Evolutionary conservation across 2,797 vertebrate species (phyloP).

Genomic region (Rousettus madagascariensis): DNA sequence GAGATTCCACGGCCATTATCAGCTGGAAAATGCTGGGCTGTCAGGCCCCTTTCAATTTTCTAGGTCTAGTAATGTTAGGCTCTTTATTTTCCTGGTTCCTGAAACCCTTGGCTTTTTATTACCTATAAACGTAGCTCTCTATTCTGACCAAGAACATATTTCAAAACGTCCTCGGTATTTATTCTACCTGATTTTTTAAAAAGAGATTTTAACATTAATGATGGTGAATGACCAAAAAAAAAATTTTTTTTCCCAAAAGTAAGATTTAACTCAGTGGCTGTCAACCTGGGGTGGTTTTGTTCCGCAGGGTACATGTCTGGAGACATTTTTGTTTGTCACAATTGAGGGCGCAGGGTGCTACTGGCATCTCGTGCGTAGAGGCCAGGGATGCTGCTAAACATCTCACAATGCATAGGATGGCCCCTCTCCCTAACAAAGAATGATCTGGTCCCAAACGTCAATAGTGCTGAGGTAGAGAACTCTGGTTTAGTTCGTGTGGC

Average conservation of each 20-base stretch:
- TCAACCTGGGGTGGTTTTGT: neutral
- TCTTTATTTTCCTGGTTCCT: neutral
- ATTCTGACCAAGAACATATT: neutral
- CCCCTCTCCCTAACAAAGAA: neutral
- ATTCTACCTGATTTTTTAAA: neutral
- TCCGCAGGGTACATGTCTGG: neutral
- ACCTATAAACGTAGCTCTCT: conserved; percentile 4
- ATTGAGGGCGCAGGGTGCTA: neutral
- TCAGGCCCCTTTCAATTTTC: neutral
- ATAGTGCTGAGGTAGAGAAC: neutral
- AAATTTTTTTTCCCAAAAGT: neutral
- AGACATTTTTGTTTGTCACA: neutral
- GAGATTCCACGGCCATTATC: neutral
- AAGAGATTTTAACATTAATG: neutral
- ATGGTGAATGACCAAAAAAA: neutral
- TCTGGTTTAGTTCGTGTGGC: neutral
- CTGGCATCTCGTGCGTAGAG: neutral
- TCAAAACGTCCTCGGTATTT: conserved; percentile 3
- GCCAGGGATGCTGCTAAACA: neutral
- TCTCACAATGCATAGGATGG: neutral
- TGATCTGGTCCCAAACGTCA: neutral
- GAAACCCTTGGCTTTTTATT: conserved; percentile 24
- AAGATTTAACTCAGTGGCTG: neutral
- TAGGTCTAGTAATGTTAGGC: neutral
- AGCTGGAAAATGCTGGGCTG: neutral